Conservation (phyloP, 2,888 invertebrate species). For the Megaustenia siamemsis region DNA sequence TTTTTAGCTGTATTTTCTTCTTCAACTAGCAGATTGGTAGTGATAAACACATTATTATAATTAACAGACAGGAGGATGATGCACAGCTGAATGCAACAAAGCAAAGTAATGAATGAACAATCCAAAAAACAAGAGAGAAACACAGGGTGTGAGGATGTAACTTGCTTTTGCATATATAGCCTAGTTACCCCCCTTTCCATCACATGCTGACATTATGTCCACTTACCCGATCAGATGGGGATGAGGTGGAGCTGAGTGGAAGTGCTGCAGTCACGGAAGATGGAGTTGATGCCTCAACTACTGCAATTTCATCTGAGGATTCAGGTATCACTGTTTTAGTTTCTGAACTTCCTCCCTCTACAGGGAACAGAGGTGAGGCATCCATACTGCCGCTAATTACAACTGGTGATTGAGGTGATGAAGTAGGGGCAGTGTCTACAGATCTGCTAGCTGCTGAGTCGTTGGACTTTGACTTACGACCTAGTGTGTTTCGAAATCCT, state of each 20-base stretch:
- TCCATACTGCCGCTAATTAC: conserved; percentile 12
- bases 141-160: conserved; percentile 44
- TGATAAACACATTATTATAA: too few relatives aligned
- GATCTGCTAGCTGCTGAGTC: conserved; percentile 17
- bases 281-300: conserved; percentile 32
- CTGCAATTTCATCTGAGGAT: conserved; percentile 37
- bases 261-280: conserved; percentile 23
- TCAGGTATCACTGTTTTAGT: conserved; percentile 27
- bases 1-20: too few relatives aligned
- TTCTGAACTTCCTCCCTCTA: conserved; percentile 37
- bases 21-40: too few relatives aligned
- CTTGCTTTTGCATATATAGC: conserved; percentile 28
- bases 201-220: conserved; percentile 45
- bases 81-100: conserved; percentile 42
- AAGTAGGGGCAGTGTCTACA: neutral
- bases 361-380: conserved; percentile 2
- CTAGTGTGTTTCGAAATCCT: conserved; percentile 84
- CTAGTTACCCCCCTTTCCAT: conserved; percentile 53
- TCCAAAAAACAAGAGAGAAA: conserved; percentile 39
- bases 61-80: conserved; percentile 40
- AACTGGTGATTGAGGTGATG: conserved; percentile 40
- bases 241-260: conserved; percentile 39
- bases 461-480: conserved; percentile 81
- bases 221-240: conserved; percentile 53
- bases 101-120: conserved; percentile 34